A percentile compares a stretch with the other conserved stretches of the same genome.
Conservation (phyloP, 2,888 invertebrate genomes). For the Parnassius mnemosyne region DNA sequence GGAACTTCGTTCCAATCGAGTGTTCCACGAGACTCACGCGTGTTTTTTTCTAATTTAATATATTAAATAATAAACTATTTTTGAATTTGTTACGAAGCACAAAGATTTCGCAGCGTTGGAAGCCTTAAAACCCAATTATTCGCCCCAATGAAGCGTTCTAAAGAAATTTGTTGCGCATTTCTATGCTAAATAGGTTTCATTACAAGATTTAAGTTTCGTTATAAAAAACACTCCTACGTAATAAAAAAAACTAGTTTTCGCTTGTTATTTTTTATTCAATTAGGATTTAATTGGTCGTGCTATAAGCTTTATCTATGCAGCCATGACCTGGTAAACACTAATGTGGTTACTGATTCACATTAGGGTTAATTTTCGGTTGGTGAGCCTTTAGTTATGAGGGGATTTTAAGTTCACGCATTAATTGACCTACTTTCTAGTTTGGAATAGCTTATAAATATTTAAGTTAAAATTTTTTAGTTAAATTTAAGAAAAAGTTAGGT, state of each 20-base stretch:
- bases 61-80: too few species aligned
- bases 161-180: slow-evolving; percentile 68
- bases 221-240: slow-evolving; percentile 21
- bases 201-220: slow-evolving; percentile 41
- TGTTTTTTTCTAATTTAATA: too few species aligned
- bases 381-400: slow-evolving; percentile 35
- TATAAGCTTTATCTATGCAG: slow-evolving; percentile 57
- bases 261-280: slow-evolving; percentile 24
- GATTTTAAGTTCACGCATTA: slow-evolving; percentile 9
- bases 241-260: slow-evolving; percentile 37
- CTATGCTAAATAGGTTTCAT: slow-evolving; percentile 55
- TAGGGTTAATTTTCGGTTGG: slow-evolving; percentile 55
- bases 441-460: too few species aligned
- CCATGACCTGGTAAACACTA: slow-evolving; percentile 63
- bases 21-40: too few species aligned
- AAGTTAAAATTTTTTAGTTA: too few species aligned
- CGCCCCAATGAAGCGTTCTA: slow-evolving; percentile 69
- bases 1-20: too few species aligned
- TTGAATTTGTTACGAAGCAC: too few species aligned
- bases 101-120: slow-evolving; percentile 45
- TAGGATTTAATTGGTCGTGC: slow-evolving; percentile 37
- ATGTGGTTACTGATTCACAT: slow-evolving; percentile 51
- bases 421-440: background rate
- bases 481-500: too few species aligned
- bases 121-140: slow-evolving; percentile 67